A percentile compares a stretch with the other conserved stretches of the same genome.
These are phyloP conservation scores for Campoletis sonorensis DNA, from an alignment of 1,140 invertebrate genomes.

Conservation along the genomic window DNA sequence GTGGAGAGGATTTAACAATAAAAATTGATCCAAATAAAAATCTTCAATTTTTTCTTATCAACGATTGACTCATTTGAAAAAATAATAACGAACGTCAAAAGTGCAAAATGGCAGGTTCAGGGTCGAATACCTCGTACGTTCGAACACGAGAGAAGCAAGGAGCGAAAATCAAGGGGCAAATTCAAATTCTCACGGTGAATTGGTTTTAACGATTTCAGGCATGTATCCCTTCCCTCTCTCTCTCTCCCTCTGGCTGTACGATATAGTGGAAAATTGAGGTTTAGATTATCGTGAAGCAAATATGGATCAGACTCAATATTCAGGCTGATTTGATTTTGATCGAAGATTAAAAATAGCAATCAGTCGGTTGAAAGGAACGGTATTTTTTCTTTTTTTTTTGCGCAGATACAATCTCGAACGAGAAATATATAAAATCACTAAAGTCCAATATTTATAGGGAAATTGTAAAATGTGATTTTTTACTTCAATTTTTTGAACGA, in stretches of 20 bases:
- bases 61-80: no score
- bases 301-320: conserved; percentile 25
- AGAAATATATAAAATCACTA: no score
- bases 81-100: no score
- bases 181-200: conserved; percentile 44
- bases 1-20: no score
- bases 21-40: no score
- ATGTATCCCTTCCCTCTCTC: not conserved
- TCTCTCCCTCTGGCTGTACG: not conserved
- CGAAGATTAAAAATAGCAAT: conserved; percentile 34
- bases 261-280: conserved; percentile 38
- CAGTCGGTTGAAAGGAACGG: conserved; percentile 52
- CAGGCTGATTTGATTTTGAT: not conserved
- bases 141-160: not conserved
- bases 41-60: no score
- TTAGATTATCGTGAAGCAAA: not conserved
- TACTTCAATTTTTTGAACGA: no score
- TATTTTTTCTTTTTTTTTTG: not conserved
- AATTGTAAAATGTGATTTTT: no score
- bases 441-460: no score
- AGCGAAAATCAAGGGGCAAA: conserved; percentile 20
- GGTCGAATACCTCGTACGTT: not conserved
- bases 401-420: not conserved
- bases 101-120: no score
- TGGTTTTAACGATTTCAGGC: conserved; percentile 44